Evolutionary conservation across 2,797 vertebrate genomes (phyloP), one percentile per base, ranked within the genome.

Genomic region (Crocodylus rhombifer): DNA sequence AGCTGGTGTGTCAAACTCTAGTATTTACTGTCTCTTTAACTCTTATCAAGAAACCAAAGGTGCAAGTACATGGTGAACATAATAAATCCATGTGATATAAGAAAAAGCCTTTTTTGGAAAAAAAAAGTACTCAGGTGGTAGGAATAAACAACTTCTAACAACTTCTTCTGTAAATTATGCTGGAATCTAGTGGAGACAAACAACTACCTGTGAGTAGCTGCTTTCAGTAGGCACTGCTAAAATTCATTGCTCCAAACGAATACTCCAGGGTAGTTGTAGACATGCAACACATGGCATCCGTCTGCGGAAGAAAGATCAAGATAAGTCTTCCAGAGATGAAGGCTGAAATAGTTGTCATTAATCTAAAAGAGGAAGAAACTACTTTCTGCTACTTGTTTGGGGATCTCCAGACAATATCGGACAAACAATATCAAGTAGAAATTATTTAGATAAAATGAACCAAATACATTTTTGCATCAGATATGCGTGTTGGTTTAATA

Each of bases 31-130:
- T 23, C 23, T 20, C 55, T 80, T 58, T 10, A 42, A 42, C 15
- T 76, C 57, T 56, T 28, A 5, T 4, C 28, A 9, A 71, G 57
- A n/a, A 88, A 58, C 86, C 28, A 8, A 55, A 71, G 57, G 62
- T 5, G 3, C 0, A 30, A 1, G 7, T 60, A 11, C 2, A 1
- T 61, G 30, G 55, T 12, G 58, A n/a, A 11, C 2, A 1, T 61
- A 42, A 58, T 12, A 58, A n/a, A 64, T 4, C 18, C 51, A 5
- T 42, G 77, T 33, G 28, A 57, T 42, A 6, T n/a, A 80, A 91
- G 67, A 55, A 55, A n/a, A 65, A 33, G 67, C 55, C 42, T 42
- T 42, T 42, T 75, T 79, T 33, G 33, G 0, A 63, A 26, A 57
- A 61, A n/a, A 26, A 30, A 12, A 30, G 15, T 58, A 4, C 14